Evolutionary conservation across 2,888 invertebrate genomes (phyloP), one percentile per base, ranked within the genome.

Genomic region (Deladenus siricidicola): DNA sequence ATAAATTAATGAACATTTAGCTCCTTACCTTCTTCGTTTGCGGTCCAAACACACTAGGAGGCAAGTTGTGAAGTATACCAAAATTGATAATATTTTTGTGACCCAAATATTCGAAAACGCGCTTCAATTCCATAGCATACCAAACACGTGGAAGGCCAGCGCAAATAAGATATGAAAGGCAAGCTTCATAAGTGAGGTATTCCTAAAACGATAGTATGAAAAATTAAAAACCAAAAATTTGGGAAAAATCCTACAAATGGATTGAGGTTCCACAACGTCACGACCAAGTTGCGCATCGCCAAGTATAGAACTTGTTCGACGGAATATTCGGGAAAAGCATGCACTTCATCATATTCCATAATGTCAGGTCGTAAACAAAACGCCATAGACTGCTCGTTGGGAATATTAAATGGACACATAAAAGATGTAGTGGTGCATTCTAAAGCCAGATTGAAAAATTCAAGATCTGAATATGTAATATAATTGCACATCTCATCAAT

Each of bases 371-470:
- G 58, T 48, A 72, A 48, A 21, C 64, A 67, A 49, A 74, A 73
- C n/a, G 72, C 72, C 44, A 71, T 63, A 14, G 71, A 64, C 34
- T 61, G 61, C 45, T 63, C 63, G 19, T 65, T 58, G 6, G 73
- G 73, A 10, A 74, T 66, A 57, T 73, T 65, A 61, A 72, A 72
- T n/a, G 72, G 72, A 4, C 48, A 51, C 67, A 73, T 68, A 49
- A 69, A 66, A 14, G 26, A 29, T n/a, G 39, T 47, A 6, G 63
- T 63, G 17, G 17, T 23, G 17, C 52, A 39, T 28, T 60, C 61
- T 43, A n/a, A 54, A 55, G 34, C 19, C n/a, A 34, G 28, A 14
- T 52, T 19, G 30, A 1, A 8, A 23, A 10, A 34, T 10, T 34
- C 6, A 10, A 14, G 39, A 34, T 14, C 39, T 10, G 14, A 34